Base-by-base conservation (phyloP, 1,140 invertebrate species). In the Mactra quadrangularis region DNA sequence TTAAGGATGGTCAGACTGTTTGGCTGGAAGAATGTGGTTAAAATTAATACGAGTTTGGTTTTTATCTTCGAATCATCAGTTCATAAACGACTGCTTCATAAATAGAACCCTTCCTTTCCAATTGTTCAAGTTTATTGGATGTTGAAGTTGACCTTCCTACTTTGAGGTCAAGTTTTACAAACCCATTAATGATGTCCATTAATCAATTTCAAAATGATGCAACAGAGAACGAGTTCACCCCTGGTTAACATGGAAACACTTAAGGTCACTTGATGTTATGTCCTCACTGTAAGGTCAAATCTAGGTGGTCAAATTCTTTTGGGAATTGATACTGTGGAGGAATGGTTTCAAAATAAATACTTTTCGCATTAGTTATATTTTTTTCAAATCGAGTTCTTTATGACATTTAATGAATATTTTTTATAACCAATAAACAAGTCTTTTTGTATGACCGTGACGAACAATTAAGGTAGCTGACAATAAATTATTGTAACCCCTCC, bases 101-200 rank as follows among this genome's bases (percentile, higher is more conserved):
- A n/a, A n/a, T n/a, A n/a, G n/a, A n/a, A n/a, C n/a, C n/a, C n/a
- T n/a, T n/a, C n/a, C n/a, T n/a, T n/a, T n/a, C 47, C 41, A 3
- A 0, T 29, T 17, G 45, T 68, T 68, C 64, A 50, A 19, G 45
- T 68, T 68, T 50, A 68, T 15, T 47, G 31, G 29, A 31, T 50
- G 64, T n/a, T 47, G 45, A 68, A 68, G 47, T 68, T 68, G 64
- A 68, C 64, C 64, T 68, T 68, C 45, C 45, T n/a, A n/a, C 17
- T 11, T 17, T 50, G 38, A 68, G 64, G 64, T 68, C 64, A 68
- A 31, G 31, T 27, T 31, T 29, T 47, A 50, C 47, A 11, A 50
- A 41, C 41, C 1, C 3, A 38, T 22, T 1, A 33, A n/a, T 60
- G 47, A n/a, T 2, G 13, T 11, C 22, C 41, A 17, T 47, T 31